Percentiles rank a stretch among this genome's conserved stretches.
phyloP scores from a whole-genome alignment of 2,888 invertebrate genomes.

The Melieria crassipennis region DNA sequence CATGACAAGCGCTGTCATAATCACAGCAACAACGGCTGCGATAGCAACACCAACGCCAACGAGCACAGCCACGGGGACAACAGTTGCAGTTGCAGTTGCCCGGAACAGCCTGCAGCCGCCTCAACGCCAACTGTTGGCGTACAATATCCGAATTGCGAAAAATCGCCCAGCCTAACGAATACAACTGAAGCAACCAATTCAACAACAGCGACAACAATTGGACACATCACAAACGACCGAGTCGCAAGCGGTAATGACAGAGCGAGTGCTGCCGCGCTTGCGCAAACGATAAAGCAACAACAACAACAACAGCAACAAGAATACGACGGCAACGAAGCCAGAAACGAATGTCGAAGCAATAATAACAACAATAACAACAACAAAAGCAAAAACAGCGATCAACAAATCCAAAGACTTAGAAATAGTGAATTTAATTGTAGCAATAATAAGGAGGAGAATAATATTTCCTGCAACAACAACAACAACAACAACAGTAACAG shows the following conservation, averaged over 20 bases:
- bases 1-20: constrained; percentile 48
- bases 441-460: constrained; percentile 37
- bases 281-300: constrained; percentile 42
- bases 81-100: constrained; percentile 13
- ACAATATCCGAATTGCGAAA: too few species aligned
- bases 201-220: constrained; percentile 13
- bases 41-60: constrained; percentile 44
- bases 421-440: constrained; percentile 49
- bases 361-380: constrained; percentile 26
- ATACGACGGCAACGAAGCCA: constrained; percentile 22
- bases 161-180: constrained; percentile 15
- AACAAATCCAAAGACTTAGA: constrained; percentile 62
- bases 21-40: constrained; percentile 40
- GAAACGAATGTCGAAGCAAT: constrained; percentile 8
- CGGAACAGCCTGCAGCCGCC: constrained; percentile 18
- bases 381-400: constrained; percentile 43
- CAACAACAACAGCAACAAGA: constrained; percentile 25
- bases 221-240: constrained; percentile 8
- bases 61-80: constrained; percentile 38
- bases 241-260: constrained; percentile 17
- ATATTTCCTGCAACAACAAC: constrained; percentile 9
- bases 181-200: constrained; percentile 6
- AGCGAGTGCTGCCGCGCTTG: constrained; percentile 27
- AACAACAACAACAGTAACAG: constrained; percentile 23
- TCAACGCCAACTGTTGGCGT: constrained; percentile 6